Evolutionary conservation across 2,113 vertebrate genomes (phyloP).

Genomic region (Lipophrys pholis): DNA sequence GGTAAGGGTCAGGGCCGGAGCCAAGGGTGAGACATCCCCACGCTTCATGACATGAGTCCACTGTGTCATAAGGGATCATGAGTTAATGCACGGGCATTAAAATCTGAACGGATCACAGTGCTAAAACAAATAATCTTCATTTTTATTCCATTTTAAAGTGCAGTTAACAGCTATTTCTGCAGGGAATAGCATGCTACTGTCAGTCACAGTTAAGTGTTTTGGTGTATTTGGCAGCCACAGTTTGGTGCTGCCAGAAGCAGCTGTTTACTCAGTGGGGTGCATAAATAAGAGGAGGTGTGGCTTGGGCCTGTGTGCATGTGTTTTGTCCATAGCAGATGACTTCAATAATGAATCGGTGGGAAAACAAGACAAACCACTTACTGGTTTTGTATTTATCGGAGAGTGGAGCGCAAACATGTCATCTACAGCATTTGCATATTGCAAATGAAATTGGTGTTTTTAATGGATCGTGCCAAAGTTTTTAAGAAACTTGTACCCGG

Average conservation of each 20-base stretch:
- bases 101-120: constrained; percentile 52
- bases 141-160: constrained; percentile 13
- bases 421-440: constrained; percentile 40
- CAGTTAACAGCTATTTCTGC: constrained; percentile 26
- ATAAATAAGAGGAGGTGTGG: constrained; percentile 1
- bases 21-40: constrained; percentile 12
- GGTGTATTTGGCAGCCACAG: constrained; percentile 61
- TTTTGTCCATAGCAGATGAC: constrained; percentile 33
- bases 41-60: constrained; percentile 10
- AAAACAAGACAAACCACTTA: constrained; percentile 18
- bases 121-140: constrained; percentile 40
- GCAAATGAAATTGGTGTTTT: constrained; percentile 7
- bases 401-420: constrained; percentile 26
- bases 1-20: constrained; percentile 57
- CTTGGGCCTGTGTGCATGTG: constrained; percentile 35
- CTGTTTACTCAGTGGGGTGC: constrained; percentile 77
- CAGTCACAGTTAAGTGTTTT: constrained; percentile 53
- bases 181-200: constrained; percentile 26
- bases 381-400: neutral
- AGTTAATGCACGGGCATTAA: constrained; percentile 31
- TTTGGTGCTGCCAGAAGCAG: constrained; percentile 72
- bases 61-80: constrained; percentile 56
- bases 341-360: constrained; percentile 34
- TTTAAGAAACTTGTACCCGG: constrained; percentile 4
- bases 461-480: neutral